Percentiles rank a stretch among this genome's conserved stretches.
These are phyloP conservation scores for Okamejei kenojei DNA, from an alignment of 2,797 vertebrate genomes.

Conservation along the genomic window DNA sequence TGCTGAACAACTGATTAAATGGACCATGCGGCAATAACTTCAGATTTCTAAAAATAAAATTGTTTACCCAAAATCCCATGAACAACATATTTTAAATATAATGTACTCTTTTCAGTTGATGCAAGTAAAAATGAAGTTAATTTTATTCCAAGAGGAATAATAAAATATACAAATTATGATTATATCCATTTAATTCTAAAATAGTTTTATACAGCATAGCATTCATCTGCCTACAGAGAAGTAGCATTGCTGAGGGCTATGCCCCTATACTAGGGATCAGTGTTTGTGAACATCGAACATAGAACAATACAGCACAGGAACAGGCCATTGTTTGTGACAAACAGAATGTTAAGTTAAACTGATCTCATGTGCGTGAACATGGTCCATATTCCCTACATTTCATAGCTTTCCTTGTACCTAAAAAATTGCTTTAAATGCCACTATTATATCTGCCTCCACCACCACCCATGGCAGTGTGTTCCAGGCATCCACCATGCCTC, in stretches of 20 bases:
- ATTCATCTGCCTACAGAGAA: not conserved
- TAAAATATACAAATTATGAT: not conserved
- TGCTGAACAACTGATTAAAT: constrained; percentile 14
- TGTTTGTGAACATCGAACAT: too few relatives aligned
- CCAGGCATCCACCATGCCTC: not conserved
- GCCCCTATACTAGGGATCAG: too few relatives aligned
- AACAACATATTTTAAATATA: not conserved
- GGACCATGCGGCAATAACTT: not conserved
- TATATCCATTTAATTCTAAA: not conserved
- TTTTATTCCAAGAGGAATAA: not conserved
- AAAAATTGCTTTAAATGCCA: too few relatives aligned
- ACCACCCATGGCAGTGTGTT: not conserved
- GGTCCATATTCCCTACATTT: too few relatives aligned
- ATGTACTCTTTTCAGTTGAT: not conserved
- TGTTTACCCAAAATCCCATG: not conserved
- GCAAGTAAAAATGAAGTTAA: not conserved
- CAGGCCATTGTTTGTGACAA: too few relatives aligned
- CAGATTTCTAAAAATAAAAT: not conserved
- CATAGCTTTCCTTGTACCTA: too few relatives aligned
- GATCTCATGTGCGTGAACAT: too few relatives aligned
- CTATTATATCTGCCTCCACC: too few relatives aligned
- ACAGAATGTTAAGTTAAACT: too few relatives aligned
- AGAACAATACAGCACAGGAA: too few relatives aligned
- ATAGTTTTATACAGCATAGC: not conserved
- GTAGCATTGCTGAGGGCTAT: not conserved